phyloP scores from a whole-genome alignment of 2,797 vertebrate genomes.

The Sparidentex hasta region DNA sequence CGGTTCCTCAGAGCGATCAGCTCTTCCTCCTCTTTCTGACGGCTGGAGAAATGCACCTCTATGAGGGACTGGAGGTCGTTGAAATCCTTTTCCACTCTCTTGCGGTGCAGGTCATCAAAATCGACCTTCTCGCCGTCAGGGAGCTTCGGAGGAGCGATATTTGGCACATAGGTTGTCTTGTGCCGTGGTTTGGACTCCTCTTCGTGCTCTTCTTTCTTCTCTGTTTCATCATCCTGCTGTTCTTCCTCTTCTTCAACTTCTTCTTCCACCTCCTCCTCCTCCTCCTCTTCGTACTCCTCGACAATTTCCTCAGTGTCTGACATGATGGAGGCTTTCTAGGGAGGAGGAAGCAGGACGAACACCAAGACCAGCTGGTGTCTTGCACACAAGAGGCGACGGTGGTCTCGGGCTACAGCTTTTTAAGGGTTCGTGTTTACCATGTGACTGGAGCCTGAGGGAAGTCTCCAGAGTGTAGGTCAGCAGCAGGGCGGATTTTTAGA shows the following conservation, averaged over 20 bases:
- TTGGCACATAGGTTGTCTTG: slow-evolving; percentile 81
- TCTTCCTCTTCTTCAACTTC: slow-evolving; percentile 43
- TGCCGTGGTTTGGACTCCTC: slow-evolving; percentile 76
- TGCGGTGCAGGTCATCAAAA: slow-evolving; percentile 89
- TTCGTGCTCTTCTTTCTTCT: slow-evolving; percentile 55
- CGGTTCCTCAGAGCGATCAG: slow-evolving; percentile 81
- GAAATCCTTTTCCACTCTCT: slow-evolving; percentile 88
- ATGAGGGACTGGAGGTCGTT: slow-evolving; percentile 88
- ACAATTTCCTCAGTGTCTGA: slow-evolving; percentile 82
- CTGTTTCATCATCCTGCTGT: slow-evolving; percentile 30
- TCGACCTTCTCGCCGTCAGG: slow-evolving; percentile 88
- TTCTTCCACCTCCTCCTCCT: slow-evolving; percentile 47
- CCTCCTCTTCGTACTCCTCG: slow-evolving; percentile 78
- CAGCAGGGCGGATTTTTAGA: slow-evolving; percentile 72
- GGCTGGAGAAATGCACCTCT: slow-evolving; percentile 84
- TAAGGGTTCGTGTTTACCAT: slow-evolving; percentile 71
- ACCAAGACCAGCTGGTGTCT: slow-evolving; percentile 56
- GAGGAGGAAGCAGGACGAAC: slow-evolving; percentile 32
- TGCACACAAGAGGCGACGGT: slow-evolving; percentile 44
- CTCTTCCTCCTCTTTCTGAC: slow-evolving; percentile 89
- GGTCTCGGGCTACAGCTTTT: slow-evolving; percentile 61
- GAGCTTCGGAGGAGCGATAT: slow-evolving; percentile 85
- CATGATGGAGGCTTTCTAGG: slow-evolving; percentile 72
- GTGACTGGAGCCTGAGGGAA: slow-evolving; percentile 69
- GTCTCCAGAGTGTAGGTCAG: slow-evolving; percentile 63